Evolutionary conservation across 2,113 vertebrate genomes (phyloP).

Genomic region (Falco punctatus): DNA sequence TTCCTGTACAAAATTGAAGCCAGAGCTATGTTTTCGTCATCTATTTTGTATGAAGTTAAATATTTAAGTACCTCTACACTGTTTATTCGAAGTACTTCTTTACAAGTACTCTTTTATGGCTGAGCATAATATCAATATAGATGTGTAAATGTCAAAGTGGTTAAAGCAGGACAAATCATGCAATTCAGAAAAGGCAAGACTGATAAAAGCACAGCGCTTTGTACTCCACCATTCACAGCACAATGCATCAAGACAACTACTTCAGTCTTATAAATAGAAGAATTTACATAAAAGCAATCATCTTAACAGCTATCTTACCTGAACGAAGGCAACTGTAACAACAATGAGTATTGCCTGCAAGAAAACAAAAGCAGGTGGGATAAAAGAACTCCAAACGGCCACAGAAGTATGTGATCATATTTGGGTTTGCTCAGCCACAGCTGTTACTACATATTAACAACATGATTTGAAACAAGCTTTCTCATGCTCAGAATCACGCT

Average conservation of each 20-base stretch:
- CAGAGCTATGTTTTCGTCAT: not conserved
- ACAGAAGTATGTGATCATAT: not conserved
- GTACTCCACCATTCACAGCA: not conserved
- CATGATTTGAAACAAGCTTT: not conserved
- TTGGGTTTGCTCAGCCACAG: not conserved
- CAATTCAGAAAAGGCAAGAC: not conserved
- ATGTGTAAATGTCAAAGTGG: not conserved
- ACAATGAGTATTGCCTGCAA: conserved; percentile 95
- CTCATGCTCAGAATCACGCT: not conserved
- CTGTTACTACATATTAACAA: not conserved
- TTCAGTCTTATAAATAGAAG: not conserved
- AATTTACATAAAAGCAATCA: not conserved
- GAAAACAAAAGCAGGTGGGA: not conserved
- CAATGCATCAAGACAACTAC: not conserved
- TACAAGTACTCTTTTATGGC: not conserved
- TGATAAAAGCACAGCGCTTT: not conserved
- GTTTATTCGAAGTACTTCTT: not conserved
- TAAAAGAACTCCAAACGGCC: not conserved
- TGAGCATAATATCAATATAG: not conserved
- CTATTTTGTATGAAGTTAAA: not conserved
- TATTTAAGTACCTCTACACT: not conserved
- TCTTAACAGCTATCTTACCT: conserved; percentile 79
- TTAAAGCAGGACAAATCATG: not conserved
- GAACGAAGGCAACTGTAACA: conserved; percentile 97
- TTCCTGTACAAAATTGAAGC: not conserved